phyloP scores from a whole-genome alignment of 2,888 invertebrate species.

The Phyto melanocephala region DNA sequence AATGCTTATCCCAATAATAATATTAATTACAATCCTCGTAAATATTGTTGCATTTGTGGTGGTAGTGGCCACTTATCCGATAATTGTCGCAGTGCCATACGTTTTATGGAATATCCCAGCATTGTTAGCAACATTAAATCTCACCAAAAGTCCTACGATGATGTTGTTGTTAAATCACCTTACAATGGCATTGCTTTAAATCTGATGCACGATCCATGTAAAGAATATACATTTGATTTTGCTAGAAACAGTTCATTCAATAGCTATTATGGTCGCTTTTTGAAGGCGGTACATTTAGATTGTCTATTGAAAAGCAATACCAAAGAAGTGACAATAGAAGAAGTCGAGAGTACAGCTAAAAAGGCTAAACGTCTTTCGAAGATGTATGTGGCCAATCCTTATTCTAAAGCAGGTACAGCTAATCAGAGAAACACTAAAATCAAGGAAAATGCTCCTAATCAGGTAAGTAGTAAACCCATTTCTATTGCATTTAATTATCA shows the following conservation, averaged over 20 bases:
- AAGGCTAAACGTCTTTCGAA: slow-evolving; percentile 45
- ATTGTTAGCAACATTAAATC: slow-evolving; percentile 72
- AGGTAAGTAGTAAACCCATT: too few species aligned
- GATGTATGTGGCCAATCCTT: slow-evolving; percentile 68
- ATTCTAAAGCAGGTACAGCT: slow-evolving; percentile 57
- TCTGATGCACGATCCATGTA: slow-evolving; percentile 70
- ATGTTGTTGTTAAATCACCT: slow-evolving; percentile 66
- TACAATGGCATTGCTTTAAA: slow-evolving; percentile 66
- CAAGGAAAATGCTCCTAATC: slow-evolving; percentile 60
- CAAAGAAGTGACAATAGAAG: background rate
- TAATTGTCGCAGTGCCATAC: slow-evolving; percentile 72
- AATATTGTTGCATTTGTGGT: slow-evolving; percentile 82
- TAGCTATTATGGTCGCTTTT: slow-evolving; percentile 74
- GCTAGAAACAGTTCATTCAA: slow-evolving; percentile 66
- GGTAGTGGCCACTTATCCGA: slow-evolving; percentile 80
- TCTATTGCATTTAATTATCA: too few species aligned
- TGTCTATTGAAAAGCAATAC: slow-evolving; percentile 62
- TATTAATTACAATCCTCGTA: slow-evolving; percentile 72
- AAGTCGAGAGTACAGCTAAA: slow-evolving; percentile 24
- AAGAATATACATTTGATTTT: slow-evolving; percentile 69
- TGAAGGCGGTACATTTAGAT: slow-evolving; percentile 71
- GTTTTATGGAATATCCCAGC: slow-evolving; percentile 74
- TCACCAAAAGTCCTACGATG: slow-evolving; percentile 75
- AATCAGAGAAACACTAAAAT: background rate
- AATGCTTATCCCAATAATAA: slow-evolving; percentile 75